Evolutionary conservation across 2,888 invertebrate species (phyloP), one percentile per base, ranked within the genome.

Genomic region (Chelonus formosanus): DNA sequence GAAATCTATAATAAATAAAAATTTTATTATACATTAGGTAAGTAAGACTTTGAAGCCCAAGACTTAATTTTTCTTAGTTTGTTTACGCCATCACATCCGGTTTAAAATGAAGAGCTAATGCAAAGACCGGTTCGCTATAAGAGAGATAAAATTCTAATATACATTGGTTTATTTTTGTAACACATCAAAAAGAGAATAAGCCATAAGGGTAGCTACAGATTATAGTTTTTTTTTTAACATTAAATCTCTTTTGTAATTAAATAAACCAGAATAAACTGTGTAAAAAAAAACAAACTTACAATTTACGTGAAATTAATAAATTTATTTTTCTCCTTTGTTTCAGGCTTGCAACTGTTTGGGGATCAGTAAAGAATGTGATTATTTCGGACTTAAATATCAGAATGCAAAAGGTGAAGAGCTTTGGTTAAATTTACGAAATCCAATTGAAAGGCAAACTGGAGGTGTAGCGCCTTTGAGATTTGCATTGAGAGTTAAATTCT

Each of bases 371-470:
- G 94, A 94, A 85, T 90, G 91, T 71, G 95, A 96, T 84, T 96
- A 95, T 85, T 95, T 96, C 84, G 96, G 96, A 0, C 88, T 96
- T 69, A 92, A 94, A 79, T 90, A 89, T 78, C 83, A 86, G 67
- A 88, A 88, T 70, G 87, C 87, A 52, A 87, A 88, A 67, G 91
- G 92, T 43, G 93, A 93, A 70, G 91, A 91, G 70, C 88, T 94
- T 60, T 96, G 95, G 96, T 86, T 95, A 71, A 96, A 96, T 84
- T 85, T 95, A 76, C 88, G 95, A 70, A 96, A 96, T 85, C 90
- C 91, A 57, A 89, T 94, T 71, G 90, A 91, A 78, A 88, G 91
- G 67, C 92, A 93, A 80, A 89, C 91, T 32, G 89, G 90, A 65
- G 90, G 91, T 65, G 85, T 87, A 5, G 85, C 87, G 47, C 89